These are phyloP conservation scores for Oikopleura albicans DNA, from an alignment of 23 tunicate species.

Conservation along the genomic window DNA sequence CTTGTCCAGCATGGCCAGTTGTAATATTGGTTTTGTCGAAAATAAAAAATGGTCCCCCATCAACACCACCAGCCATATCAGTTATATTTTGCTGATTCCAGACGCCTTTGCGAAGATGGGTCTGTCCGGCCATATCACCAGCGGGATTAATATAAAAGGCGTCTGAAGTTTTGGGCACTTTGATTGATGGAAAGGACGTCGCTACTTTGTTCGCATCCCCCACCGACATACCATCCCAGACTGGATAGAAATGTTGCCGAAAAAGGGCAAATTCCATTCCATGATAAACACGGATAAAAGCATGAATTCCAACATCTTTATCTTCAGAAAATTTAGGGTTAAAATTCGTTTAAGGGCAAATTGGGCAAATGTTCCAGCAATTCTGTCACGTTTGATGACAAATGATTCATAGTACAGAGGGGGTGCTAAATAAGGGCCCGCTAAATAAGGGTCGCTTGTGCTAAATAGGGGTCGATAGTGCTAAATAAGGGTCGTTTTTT, in stretches of 20 bases:
- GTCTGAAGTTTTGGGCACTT: not conserved
- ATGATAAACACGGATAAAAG: not conserved
- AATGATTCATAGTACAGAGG: too few species aligned
- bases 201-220: not conserved
- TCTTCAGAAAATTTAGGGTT: too few species aligned
- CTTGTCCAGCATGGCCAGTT: not conserved
- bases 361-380: too few species aligned
- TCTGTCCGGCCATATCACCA: not conserved
- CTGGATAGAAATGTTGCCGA: not conserved
- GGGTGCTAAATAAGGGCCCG: too few species aligned
- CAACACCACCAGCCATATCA: not conserved
- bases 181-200: not conserved
- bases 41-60: not conserved
- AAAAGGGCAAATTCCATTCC: not conserved
- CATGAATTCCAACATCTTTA: not conserved
- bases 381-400: too few species aligned
- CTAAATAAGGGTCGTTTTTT: too few species aligned
- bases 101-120: not conserved
- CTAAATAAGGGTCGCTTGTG: too few species aligned
- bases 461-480: too few species aligned
- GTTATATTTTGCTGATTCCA: not conserved
- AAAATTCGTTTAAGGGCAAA: too few species aligned
- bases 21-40: not conserved
- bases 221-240: not conserved
- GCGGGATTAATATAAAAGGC: not conserved